phyloP scores from a whole-genome alignment of 2,888 invertebrate genomes.

The Elaeidobius kamerunicus region DNA sequence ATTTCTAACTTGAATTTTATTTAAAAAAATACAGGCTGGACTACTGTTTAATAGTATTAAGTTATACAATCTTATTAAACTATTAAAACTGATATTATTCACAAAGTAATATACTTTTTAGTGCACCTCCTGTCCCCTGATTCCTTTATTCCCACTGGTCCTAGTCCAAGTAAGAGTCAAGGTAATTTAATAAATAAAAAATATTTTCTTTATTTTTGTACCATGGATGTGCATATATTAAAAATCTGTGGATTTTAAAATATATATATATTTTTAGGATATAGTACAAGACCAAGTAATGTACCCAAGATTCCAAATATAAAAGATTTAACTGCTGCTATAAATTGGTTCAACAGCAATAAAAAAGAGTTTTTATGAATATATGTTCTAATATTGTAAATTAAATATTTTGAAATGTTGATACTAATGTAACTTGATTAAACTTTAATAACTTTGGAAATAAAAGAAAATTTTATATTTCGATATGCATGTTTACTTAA shows the following conservation, averaged over 20 bases:
- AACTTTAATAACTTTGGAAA: too few species aligned
- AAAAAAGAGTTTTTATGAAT: constrained; percentile 18
- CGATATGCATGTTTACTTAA: too few species aligned
- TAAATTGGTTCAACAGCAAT: constrained; percentile 18
- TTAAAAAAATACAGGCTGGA: too few species aligned
- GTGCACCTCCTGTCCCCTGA: constrained; percentile 42
- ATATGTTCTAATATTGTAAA: too few species aligned
- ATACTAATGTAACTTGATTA: too few species aligned
- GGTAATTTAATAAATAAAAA: constrained; percentile 7
- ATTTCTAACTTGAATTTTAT: not conserved
- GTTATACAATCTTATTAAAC: not conserved
- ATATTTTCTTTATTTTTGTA: too few species aligned
- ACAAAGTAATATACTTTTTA: constrained; percentile 32
- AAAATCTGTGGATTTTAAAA: too few species aligned
- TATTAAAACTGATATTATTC: not conserved
- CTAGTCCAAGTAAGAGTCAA: constrained; percentile 13
- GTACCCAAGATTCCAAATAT: constrained; percentile 15
- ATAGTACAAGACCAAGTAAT: constrained; percentile 23
- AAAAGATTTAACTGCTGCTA: constrained; percentile 18
- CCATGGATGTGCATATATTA: too few species aligned
- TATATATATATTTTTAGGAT: constrained; percentile 26
- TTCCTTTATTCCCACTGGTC: constrained; percentile 37
- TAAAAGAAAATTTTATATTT: too few species aligned
- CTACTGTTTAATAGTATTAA: too few species aligned
- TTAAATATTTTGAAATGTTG: too few species aligned